Base-by-base conservation (phyloP, 2,113 vertebrate genomes). In the Brachyistius frenatus region DNA sequence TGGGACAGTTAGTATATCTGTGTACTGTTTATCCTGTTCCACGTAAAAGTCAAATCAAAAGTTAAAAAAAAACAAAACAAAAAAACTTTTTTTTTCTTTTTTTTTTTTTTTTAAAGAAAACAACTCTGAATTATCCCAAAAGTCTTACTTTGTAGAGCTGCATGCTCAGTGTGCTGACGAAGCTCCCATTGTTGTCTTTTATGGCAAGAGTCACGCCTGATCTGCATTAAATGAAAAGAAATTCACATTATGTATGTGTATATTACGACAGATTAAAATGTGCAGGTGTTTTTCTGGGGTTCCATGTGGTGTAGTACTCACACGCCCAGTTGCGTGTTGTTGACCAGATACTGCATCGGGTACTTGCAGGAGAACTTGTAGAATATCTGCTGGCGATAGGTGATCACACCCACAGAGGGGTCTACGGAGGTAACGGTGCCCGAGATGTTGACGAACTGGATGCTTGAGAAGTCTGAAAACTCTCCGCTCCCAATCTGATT, bases 351-450 rank as follows among this genome's bases (percentile, higher is more conserved):
- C 77, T 94, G 94, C 88, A 95, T 81, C 0, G 94, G 92, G 73
- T 95, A 95, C 7, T 61, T 58, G 69, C 95, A 95, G 76, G 94
- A 95, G 78, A 93, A 95, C 61, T 69, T 83, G 83, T 95, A 95
- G 1, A 87, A 31, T 83, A 95, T 81, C 57, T 91, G 88, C 0
- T 86, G 66, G 2, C 84, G 87, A 41, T 95, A 95, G 55, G 93
- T 95, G 84, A 95, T 94, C 46, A 62, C 80, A 13, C 90, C 90
- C 0, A 57, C 4, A 7, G 77, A 49, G 0, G 90, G 86, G 67
- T 95, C 94, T 14, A 80, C 3, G 3, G 94, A 93, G 37, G 14
- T 86, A n/a, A 95, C 41, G 0, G 4, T 15, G 5, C 95, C 95
- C 15, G 92, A 94, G 77, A 95, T 87, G 84, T 94, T 95, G 52